Conservation (phyloP, 2,113 vertebrate genomes). For the Centropristis striata region DNA sequence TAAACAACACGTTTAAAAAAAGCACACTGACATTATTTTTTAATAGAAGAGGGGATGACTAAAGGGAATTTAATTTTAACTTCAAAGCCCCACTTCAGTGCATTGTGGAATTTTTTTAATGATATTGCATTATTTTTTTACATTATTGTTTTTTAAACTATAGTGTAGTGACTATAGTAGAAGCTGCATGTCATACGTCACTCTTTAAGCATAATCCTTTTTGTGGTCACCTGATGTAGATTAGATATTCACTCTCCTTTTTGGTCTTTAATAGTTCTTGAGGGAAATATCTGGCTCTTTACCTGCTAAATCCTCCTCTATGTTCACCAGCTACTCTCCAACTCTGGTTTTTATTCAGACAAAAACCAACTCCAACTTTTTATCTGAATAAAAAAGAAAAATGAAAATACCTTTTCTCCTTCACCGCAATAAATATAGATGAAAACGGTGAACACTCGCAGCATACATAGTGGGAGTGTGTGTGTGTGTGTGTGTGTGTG, state of each 20-base stretch:
- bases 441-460: not conserved
- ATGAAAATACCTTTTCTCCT: not conserved
- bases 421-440: not conserved
- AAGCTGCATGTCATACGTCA: no score
- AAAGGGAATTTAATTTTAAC: not conserved
- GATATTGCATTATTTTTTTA: no score
- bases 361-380: not conserved
- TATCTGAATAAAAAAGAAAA: not conserved
- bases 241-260: not conserved
- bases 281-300: not conserved
- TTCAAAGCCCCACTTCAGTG: no score
- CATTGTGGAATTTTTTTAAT: no score
- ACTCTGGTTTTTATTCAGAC: not conserved
- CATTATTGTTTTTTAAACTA: no score
- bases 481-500: conserved; percentile 8
- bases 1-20: not conserved
- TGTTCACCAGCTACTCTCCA: not conserved
- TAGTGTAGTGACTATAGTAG: no score
- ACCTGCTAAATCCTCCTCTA: not conserved
- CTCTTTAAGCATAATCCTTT: no score
- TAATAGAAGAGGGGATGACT: not conserved
- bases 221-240: not conserved
- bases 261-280: not conserved
- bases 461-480: conserved; percentile 8
- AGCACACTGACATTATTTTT: not conserved